Evolutionary conservation across 37 sponge, comb jelly and placozoan genomes (phyloP).

Genomic region (Geodia barretti): DNA sequence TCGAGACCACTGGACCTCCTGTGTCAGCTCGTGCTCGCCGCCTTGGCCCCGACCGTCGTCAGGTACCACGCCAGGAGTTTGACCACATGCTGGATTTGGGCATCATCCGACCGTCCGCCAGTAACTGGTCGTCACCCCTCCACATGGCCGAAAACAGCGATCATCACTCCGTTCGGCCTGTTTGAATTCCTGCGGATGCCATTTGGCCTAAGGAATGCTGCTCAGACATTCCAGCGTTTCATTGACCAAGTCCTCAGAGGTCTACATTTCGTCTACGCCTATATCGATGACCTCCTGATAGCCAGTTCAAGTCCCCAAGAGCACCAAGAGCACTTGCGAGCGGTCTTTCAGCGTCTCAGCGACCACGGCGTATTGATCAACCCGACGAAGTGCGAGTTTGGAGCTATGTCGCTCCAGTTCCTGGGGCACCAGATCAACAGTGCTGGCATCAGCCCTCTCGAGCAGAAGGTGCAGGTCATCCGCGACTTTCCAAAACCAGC

Average conservation of each 20-base stretch:
- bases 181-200: conserved; percentile 59
- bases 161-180: conserved; percentile 66
- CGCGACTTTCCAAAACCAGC: conserved; percentile 62
- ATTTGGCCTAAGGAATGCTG: conserved; percentile 62
- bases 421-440: conserved; percentile 42
- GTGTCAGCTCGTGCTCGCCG: conserved; percentile 62
- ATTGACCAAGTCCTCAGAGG: conserved; percentile 68
- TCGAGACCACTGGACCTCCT: conserved; percentile 64
- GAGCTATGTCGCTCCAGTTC: conserved; percentile 12
- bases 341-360: conserved; percentile 30
- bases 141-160: conserved; percentile 76
- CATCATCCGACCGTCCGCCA: conserved; percentile 70
- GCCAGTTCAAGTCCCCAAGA: conserved; percentile 50
- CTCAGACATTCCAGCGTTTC: conserved; percentile 58
- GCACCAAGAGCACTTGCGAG: conserved; percentile 44
- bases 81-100: conserved; percentile 72
- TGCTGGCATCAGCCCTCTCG: conserved; percentile 35
- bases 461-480: conserved; percentile 48
- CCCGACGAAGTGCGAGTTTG: conserved; percentile 42
- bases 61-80: conserved; percentile 53
- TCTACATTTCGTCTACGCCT: conserved; percentile 32
- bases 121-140: conserved; percentile 64
- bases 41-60: conserved; percentile 57
- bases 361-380: conserved; percentile 49
- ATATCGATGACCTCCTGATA: conserved; percentile 49